Base-by-base conservation (phyloP, 2,888 invertebrate species). In the Lepidocyrtinus sp. region DNA sequence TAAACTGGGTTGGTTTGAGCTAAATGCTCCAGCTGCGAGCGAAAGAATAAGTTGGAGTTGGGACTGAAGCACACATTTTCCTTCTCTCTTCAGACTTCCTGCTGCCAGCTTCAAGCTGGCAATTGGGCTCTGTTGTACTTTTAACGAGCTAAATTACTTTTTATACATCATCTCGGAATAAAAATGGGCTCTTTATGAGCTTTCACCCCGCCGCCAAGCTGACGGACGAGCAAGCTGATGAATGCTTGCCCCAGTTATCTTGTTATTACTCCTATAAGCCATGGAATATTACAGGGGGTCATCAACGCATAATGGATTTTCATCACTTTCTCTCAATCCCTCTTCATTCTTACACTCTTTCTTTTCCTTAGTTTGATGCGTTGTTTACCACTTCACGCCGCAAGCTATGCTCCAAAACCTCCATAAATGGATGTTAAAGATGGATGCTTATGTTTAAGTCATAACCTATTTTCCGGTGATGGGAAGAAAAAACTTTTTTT, bases 261-360 rank as follows among this genome's bases (percentile, higher is more conserved):
- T n/a, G n/a, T 50, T 50, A 50, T 50, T 50, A 12, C 50, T 50
- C n/a, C n/a, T n/a, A n/a, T n/a, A n/a, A n/a, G n/a, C 5, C 17
- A 50, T 2, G 50, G 50, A 50, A 50, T 50, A 50, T 50, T 68
- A 63, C 50, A 55, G 64, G 55, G 61, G 26, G 63, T 72, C 68
- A 73, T 73, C 68, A 78, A 68, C 50, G 62, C 72, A 73, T 78
- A 73, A 73, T 73, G 78, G 78, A 61, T 68, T 68, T 68, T 67
- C 55, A 70, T 68, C 50, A 50, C 50, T 69, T 25, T 25, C 26
- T 55, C 26, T 67, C 36, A 12, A 21, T 26, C 61, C 27, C 15
- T 24, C n/a, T 22, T 46, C 70, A 24, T 70, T 27, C 46, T 63
- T 7, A 5, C 2, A 65, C 25, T 27, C 26, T 17, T 7, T 19